Percentiles rank a stretch among this genome's conserved stretches.
Evolutionary conservation across 1,140 invertebrate species (phyloP).

Genomic region (Delia radicum): DNA sequence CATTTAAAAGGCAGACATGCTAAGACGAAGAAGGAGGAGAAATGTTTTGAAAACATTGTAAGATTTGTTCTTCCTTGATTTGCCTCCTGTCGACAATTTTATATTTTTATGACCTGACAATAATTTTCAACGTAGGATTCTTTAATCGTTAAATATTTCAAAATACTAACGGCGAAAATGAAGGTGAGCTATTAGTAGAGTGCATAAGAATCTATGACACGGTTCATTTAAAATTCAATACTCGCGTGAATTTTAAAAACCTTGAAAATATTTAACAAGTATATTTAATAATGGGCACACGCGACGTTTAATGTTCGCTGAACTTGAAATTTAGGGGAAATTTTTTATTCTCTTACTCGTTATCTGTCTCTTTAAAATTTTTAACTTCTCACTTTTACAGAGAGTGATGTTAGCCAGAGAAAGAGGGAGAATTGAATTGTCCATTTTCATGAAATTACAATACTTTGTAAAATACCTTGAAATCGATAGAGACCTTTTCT

Average conservation of each 20-base stretch:
- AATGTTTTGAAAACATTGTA: conserved; percentile 14
- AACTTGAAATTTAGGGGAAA: not conserved
- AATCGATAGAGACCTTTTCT: not conserved
- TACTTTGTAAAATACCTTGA: conserved; percentile 12
- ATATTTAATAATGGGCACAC: conserved; percentile 36
- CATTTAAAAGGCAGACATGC: not conserved
- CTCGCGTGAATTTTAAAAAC: conserved; percentile 7
- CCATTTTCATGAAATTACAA: not conserved
- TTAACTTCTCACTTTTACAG: not conserved
- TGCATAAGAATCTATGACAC: conserved; percentile 38
- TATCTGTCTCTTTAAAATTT: not conserved
- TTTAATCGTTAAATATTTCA: not conserved
- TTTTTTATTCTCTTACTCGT: not conserved
- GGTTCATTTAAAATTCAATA: conserved; percentile 14
- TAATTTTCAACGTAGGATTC: conserved; percentile 51
- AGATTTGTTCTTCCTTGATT: not conserved
- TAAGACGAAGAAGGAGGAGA: not conserved
- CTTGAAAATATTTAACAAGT: conserved; percentile 10
- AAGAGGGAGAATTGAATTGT: not conserved
- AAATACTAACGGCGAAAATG: conserved; percentile 26
- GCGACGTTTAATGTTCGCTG: conserved; percentile 28
- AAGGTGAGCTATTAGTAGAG: conserved; percentile 39
- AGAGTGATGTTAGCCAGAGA: not conserved
- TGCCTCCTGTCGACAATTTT: conserved; percentile 49
- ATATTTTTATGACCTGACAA: conserved; percentile 54